Percentiles rank a stretch among this genome's conserved stretches.
Conservation (phyloP, 2,113 vertebrate species). For the Boleophthalmus pectinirostris region DNA sequence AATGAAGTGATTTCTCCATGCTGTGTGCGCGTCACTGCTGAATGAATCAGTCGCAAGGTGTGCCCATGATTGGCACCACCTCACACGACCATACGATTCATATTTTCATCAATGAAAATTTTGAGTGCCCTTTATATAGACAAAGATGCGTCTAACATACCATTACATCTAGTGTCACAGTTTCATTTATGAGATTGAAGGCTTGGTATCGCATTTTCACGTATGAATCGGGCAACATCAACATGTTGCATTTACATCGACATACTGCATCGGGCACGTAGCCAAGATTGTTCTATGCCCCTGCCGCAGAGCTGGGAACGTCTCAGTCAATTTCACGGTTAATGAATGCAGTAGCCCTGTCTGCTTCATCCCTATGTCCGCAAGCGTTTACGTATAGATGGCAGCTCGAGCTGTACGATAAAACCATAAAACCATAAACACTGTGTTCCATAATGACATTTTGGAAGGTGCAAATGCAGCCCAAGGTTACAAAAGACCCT, state of each 20-base stretch:
- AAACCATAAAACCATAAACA: not conserved
- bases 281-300: slow-evolving; percentile 38
- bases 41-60: slow-evolving; percentile 69
- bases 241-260: slow-evolving; percentile 64
- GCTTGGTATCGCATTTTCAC: not conserved
- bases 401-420: not conserved
- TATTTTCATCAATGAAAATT: not conserved
- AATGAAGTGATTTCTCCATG: slow-evolving; percentile 19
- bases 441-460: not conserved
- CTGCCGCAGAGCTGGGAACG: slow-evolving; percentile 69
- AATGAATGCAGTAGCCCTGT: slow-evolving; percentile 68
- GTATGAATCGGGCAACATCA: slow-evolving; percentile 41
- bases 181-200: not conserved
- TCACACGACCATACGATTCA: not conserved
- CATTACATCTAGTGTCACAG: not conserved
- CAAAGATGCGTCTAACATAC: not conserved
- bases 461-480: not conserved
- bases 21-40: slow-evolving; percentile 41
- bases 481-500: not conserved
- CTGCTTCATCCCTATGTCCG: slow-evolving; percentile 33
- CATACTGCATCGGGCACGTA: slow-evolving; percentile 37
- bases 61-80: slow-evolving; percentile 44
- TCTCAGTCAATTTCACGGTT: slow-evolving; percentile 63
- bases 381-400: not conserved
- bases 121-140: not conserved